Conservation (phyloP, 64 coral and sea anemone species). For the Actinia equina region DNA sequence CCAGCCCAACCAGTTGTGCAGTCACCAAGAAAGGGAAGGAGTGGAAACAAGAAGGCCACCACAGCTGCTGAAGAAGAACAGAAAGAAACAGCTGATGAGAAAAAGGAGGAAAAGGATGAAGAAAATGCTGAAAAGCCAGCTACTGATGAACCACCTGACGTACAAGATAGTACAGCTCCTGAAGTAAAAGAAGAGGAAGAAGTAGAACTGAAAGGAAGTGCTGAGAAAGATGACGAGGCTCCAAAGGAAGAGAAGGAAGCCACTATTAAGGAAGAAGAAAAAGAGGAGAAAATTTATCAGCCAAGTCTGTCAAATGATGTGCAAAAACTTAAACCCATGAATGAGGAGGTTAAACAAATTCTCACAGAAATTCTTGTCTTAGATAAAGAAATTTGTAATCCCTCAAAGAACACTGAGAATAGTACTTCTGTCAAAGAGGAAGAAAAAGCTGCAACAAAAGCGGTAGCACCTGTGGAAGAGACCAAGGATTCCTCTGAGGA, state of each 20-base stretch:
- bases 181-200: constrained; percentile 44
- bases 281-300: not conserved
- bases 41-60: not conserved
- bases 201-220: constrained; percentile 27
- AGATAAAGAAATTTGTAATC: constrained; percentile 29
- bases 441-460: not conserved
- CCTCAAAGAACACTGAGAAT: not conserved
- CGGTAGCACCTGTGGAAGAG: not conserved
- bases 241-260: constrained; percentile 7
- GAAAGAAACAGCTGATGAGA: constrained; percentile 10
- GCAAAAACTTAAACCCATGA: not conserved
- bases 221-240: not conserved
- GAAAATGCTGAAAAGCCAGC: not conserved
- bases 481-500: not conserved
- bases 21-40: constrained; percentile 21
- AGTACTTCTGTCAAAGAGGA: not conserved
- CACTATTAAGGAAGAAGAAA: not conserved
- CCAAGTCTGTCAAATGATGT: not conserved
- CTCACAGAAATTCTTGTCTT: constrained; percentile 15
- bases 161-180: not conserved
- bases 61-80: constrained; percentile 13
- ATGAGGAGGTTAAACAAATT: not conserved
- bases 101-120: constrained; percentile 17
- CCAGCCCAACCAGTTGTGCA: not conserved
- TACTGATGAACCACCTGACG: not conserved